These are phyloP conservation scores for Heteromurus nitidus DNA, from an alignment of 2,888 invertebrate genomes.

Conservation along the genomic window DNA sequence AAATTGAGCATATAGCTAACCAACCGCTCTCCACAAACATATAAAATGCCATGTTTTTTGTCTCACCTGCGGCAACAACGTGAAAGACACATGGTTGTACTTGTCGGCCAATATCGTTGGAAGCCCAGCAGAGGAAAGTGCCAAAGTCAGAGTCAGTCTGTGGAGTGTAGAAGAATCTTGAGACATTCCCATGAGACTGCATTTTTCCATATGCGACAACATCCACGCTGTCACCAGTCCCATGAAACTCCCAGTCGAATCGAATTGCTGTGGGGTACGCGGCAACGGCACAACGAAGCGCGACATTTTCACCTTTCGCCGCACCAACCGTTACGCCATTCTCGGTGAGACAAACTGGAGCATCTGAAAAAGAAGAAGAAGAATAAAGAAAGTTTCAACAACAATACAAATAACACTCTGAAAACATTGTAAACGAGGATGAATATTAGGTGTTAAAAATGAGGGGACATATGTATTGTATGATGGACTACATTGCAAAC, in stretches of 20 bases:
- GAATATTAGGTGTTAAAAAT: background rate
- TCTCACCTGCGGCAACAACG: slow-evolving; percentile 81
- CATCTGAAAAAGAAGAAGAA: slow-evolving; percentile 79
- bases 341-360: slow-evolving; percentile 86
- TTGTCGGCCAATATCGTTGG: slow-evolving; percentile 82
- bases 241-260: slow-evolving; percentile 93
- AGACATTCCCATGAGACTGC: slow-evolving; percentile 77
- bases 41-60: slow-evolving; percentile 1
- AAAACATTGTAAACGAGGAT: background rate
- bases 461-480: slow-evolving; percentile 15
- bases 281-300: slow-evolving; percentile 88
- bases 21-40: no score
- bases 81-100: slow-evolving; percentile 85
- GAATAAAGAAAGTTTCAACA: background rate
- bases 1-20: no score
- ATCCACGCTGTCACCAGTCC: slow-evolving; percentile 87
- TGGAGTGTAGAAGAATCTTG: slow-evolving; percentile 83
- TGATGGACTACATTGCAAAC: slow-evolving; percentile 14
- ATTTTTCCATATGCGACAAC: slow-evolving; percentile 75
- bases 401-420: slow-evolving; percentile 1
- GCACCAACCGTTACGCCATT: slow-evolving; percentile 89
- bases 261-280: slow-evolving; percentile 88
- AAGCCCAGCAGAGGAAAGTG: slow-evolving; percentile 85
- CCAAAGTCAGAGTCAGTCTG: slow-evolving; percentile 86
- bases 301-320: slow-evolving; percentile 86